Base-by-base conservation (phyloP, 2,797 vertebrate genomes). In the Rhadinocentrus ornatus region DNA sequence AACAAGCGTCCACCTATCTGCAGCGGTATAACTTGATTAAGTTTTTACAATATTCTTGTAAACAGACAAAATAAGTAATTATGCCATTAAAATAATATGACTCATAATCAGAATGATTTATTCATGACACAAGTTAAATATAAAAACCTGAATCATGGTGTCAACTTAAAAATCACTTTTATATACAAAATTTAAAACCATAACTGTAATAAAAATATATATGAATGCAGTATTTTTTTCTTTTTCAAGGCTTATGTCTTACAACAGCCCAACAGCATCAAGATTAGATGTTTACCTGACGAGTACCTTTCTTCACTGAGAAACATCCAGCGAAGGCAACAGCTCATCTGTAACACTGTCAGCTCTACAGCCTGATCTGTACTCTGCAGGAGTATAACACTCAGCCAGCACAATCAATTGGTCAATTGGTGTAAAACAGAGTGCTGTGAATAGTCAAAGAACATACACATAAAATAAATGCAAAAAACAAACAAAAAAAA, bases 51-150 rank as follows among this genome's bases (percentile, higher is more conserved):
- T 63, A 24, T 41, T 16, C 20, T 53, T 4, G 55, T 29, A 8
- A 77, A 41, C 3, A 66, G n/a, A 58, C 39, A 54, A 70, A 67
- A 61, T 41, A 52, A 68, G 54, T 31, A 75, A 70, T 32, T 27
- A 67, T n/a, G n/a, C n/a, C n/a, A n/a, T n/a, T 71, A 64, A 12
- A 78, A 69, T 81, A 34, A 77, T 26, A 62, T 13, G 0, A 31
- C 70, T 87, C 44, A 75, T 48, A 59, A 78, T 80, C 66, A 67
- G 61, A 79, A 83, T 66, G 3, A 85, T 91, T 91, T 91, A 91
- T 90, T 92, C 55, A 75, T 71, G 61, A 73, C 68, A 88, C 75
- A 77, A 26, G 46, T 73, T 52, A 77, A 60, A 39, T 80, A 83
- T 67, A 84, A 85, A 80, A 87, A 70, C 59, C 46, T 72, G 44